These are phyloP conservation scores for Dasyornis broadbenti DNA, from an alignment of 2,113 vertebrate genomes.

Conservation along the genomic window DNA sequence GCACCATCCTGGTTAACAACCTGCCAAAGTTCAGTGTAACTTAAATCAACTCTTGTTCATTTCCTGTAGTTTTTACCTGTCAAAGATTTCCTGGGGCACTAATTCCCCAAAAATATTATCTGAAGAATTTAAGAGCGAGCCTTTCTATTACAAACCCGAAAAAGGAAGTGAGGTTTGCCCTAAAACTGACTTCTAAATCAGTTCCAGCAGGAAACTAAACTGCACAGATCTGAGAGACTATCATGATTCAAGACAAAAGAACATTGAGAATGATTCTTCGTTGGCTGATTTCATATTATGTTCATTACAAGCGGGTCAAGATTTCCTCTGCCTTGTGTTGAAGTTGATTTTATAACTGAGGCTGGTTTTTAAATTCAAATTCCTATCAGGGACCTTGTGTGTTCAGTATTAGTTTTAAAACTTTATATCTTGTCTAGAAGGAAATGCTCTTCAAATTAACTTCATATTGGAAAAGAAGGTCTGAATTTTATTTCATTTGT, in stretches of 20 bases:
- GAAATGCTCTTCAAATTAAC: neutral
- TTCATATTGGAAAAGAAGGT: neutral
- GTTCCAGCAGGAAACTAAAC: neutral
- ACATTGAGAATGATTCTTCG: neutral
- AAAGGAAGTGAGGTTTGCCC: neutral
- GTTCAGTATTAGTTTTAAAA: neutral
- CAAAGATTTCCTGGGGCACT: neutral
- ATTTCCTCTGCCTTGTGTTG: neutral
- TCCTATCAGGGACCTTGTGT: neutral
- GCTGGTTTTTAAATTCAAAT: neutral
- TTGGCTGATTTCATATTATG: neutral
- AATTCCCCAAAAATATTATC: neutral
- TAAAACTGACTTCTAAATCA: neutral
- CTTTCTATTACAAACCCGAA: neutral
- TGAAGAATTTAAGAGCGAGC: neutral
- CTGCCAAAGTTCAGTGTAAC: neutral
- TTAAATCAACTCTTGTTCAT: neutral
- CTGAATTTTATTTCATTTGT: neutral
- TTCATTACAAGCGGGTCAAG: neutral
- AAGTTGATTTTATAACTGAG: neutral
- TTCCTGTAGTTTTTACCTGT: neutral
- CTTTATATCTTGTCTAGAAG: neutral
- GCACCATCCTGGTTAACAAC: neutral
- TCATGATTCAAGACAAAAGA: accelerated
- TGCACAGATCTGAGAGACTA: neutral